Percentiles rank a stretch among this genome's conserved stretches.
Evolutionary conservation across 2,797 vertebrate species (phyloP).

Genomic region (Alauda arvensis): DNA sequence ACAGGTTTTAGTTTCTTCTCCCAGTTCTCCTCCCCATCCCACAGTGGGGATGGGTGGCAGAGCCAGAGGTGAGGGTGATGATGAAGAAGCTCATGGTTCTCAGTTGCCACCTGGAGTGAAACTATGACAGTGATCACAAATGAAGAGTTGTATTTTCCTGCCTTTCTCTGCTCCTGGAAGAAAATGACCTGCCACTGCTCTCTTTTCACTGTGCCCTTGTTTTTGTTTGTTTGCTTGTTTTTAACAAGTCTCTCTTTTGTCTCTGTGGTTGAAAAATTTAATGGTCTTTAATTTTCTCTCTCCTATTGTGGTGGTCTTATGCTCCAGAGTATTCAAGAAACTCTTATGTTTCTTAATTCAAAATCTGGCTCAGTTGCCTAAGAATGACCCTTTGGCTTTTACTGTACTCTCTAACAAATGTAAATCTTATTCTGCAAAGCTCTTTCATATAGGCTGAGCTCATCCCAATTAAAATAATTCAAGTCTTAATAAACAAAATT

Average conservation of each 20-base stretch:
- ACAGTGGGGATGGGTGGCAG: accelerated
- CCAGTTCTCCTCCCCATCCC: no score
- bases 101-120: background rate
- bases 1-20: background rate
- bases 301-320: background rate
- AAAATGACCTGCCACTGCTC: background rate
- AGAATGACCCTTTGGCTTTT: background rate
- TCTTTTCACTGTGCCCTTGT: background rate
- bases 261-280: background rate
- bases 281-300: background rate
- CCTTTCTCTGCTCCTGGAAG: background rate
- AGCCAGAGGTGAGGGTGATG: background rate
- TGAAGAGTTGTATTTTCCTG: background rate
- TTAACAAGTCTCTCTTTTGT: background rate
- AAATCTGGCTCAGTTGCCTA: background rate
- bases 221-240: background rate
- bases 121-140: background rate
- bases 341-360: background rate
- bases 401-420: background rate
- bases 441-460: background rate
- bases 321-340: background rate
- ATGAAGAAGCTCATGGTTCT: background rate
- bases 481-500: background rate
- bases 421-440: background rate
- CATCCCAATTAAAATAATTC: background rate